Percentiles rank a stretch among this genome's conserved stretches.
Evolutionary conservation across 2,888 invertebrate genomes (phyloP).

Genomic region (Subacronicta megacephala): DNA sequence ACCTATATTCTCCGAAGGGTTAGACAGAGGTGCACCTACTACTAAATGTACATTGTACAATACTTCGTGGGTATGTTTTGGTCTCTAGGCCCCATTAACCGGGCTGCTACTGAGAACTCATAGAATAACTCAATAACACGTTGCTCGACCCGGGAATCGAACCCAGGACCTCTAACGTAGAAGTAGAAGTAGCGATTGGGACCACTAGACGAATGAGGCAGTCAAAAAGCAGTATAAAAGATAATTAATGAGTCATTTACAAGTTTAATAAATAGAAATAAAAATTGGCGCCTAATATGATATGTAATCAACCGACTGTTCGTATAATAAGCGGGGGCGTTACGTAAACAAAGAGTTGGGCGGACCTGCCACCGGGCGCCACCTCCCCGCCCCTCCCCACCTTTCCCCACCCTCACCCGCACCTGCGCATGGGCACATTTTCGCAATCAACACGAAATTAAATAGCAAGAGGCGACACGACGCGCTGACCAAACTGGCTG

Average conservation of each 20-base stretch:
- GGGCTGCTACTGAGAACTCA: too few relatives aligned
- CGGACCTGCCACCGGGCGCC: slow-evolving; percentile 83
- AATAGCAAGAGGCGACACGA: slow-evolving; percentile 50
- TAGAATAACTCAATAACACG: too few relatives aligned
- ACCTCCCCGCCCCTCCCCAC: slow-evolving; percentile 69
- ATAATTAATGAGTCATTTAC: slow-evolving; percentile 2
- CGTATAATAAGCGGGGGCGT: slow-evolving; percentile 85
- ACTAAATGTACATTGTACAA: too few relatives aligned
- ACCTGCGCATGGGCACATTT: slow-evolving; percentile 81
- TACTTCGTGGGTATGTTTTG: too few relatives aligned
- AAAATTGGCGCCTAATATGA: slow-evolving; percentile 30
- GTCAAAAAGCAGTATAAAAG: too few relatives aligned
- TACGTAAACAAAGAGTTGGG: slow-evolving; percentile 88
- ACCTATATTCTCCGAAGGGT: too few relatives aligned
- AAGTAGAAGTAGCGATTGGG: too few relatives aligned
- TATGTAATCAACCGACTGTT: slow-evolving; percentile 71
- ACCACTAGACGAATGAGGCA: too few relatives aligned
- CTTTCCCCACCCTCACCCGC: slow-evolving; percentile 63
- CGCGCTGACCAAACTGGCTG: slow-evolving; percentile 45
- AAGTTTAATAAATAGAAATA: slow-evolving; percentile 9
- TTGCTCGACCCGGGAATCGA: too few relatives aligned
- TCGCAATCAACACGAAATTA: slow-evolving; percentile 76
- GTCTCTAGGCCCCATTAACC: too few relatives aligned
- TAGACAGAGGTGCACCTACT: too few relatives aligned
- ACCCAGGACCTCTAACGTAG: too few relatives aligned